Conservation (phyloP, 2,888 invertebrate genomes). For the Ectemnius continuus region DNA sequence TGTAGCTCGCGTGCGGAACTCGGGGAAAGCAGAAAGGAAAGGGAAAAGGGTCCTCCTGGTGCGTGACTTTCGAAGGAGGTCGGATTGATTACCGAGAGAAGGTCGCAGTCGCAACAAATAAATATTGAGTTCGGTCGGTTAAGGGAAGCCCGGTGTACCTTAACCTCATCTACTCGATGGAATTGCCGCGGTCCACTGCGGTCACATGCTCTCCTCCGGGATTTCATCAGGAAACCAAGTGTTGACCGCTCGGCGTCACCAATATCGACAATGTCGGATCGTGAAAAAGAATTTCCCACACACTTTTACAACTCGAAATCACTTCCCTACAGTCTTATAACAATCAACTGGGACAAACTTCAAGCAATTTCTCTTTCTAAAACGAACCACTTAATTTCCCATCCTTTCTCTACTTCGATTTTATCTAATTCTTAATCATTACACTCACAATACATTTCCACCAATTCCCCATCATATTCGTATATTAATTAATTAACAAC, state of each 20-base stretch:
- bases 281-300: too few species aligned
- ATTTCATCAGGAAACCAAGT: constrained; percentile 43
- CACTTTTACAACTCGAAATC: too few species aligned
- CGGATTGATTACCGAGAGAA: constrained; percentile 7
- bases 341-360: too few species aligned
- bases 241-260: constrained; percentile 15
- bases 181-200: constrained; percentile 42
- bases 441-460: too few species aligned
- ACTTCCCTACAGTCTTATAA: too few species aligned
- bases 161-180: constrained; percentile 62
- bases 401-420: too few species aligned
- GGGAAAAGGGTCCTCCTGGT: not conserved
- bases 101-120: constrained; percentile 53
- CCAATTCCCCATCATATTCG: too few species aligned
- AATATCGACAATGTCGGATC: constrained; percentile 19
- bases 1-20: not conserved
- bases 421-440: too few species aligned
- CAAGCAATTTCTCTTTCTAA: too few species aligned
- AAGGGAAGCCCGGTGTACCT: constrained; percentile 33
- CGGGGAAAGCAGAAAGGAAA: not conserved
- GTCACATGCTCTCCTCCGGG: constrained; percentile 27
- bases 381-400: too few species aligned
- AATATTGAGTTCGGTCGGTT: constrained; percentile 49
- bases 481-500: too few species aligned
- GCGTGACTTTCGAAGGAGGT: not conserved